Evolutionary conservation across 2,888 invertebrate species (phyloP).

Genomic region (Eristalis pertinax): DNA sequence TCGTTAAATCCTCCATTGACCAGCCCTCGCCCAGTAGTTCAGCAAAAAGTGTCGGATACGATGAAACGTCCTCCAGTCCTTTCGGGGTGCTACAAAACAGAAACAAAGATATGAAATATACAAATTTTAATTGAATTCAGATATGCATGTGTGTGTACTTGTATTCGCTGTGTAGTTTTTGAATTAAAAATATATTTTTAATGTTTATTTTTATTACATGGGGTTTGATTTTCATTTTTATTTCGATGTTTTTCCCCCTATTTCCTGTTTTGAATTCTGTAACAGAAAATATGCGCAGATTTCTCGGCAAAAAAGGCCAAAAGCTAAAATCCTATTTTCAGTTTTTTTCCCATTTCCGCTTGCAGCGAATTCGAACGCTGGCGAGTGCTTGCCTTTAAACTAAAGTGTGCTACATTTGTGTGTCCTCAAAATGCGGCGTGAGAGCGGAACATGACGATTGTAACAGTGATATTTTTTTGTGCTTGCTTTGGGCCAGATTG

Average conservation of each 20-base stretch:
- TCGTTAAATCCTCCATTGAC: constrained; percentile 89
- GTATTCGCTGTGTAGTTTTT: not conserved
- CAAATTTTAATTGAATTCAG: constrained; percentile 15
- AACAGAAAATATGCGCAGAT: not conserved
- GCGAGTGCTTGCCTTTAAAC: not conserved
- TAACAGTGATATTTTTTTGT: too few relatives aligned
- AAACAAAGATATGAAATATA: constrained; percentile 6
- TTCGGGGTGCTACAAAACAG: constrained; percentile 86
- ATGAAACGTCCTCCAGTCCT: constrained; percentile 90
- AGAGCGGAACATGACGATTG: too few relatives aligned
- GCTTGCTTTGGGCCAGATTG: too few relatives aligned
- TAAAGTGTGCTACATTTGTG: not conserved
- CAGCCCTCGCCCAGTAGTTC: constrained; percentile 90
- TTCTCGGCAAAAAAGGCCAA: not conserved
- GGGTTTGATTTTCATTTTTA: not conserved
- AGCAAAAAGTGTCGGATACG: constrained; percentile 89
- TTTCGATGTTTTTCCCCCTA: not conserved
- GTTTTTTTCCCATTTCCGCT: constrained; percentile 20
- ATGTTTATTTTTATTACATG: not conserved
- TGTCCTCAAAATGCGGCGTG: not conserved
- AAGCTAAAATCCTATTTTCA: constrained; percentile 1
- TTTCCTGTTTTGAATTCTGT: not conserved
- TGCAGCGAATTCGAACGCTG: not conserved
- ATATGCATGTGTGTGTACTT: not conserved
- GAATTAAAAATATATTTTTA: constrained; percentile 1